Evolutionary conservation across 2,888 invertebrate species (phyloP), one percentile per base, ranked within the genome.

Genomic region (Ennomos erosarius): DNA sequence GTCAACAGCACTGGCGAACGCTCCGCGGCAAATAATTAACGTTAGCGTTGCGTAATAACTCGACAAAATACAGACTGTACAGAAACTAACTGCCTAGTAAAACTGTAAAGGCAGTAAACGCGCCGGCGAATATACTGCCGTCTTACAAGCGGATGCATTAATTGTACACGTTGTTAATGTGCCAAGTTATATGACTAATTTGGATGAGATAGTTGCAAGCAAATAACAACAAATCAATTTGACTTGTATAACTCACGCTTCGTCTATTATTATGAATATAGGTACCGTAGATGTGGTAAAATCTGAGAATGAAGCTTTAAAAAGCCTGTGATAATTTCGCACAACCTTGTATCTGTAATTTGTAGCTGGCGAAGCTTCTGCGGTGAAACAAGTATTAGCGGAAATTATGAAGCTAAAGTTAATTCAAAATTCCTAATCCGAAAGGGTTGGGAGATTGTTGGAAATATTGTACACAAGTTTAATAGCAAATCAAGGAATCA

Each of bases 1-100:
- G 80, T 82, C 79, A 80, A 75, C 74, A 68, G 72, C 74, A 70
- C 67, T 69, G 72, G 45, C 76, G 65, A 69, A 71, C 70, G 67
- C 64, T 59, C 44, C 64, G 62, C 55, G 56, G 63, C 62, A 68
- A 66, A 71, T 71, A 70, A 75, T 74, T 71, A 74, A 69, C 67
- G 65, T 65, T 65, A 68, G 55, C 55, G 60, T 58, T 64, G 62
- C 56, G 67, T 62, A 68, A 65, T 59, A 66, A 64, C 62, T 61
- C 51, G 45, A 64, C 57, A 57, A 61, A 45, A 13, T 54, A 43
- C 59, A 37, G 58, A 59, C 58, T 55, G 59, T 67, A 65, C 62
- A 45, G 11, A 59, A n/a, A 49, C 59, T 62, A 59, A 62, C 60
- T 59, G 45, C 52, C 61, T 62, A 58, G 59, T 65, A 67, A 65